Evolutionary conservation across 2,888 invertebrate genomes (phyloP), one percentile per base, ranked within the genome.

Genomic region (Clanis bilineata): DNA sequence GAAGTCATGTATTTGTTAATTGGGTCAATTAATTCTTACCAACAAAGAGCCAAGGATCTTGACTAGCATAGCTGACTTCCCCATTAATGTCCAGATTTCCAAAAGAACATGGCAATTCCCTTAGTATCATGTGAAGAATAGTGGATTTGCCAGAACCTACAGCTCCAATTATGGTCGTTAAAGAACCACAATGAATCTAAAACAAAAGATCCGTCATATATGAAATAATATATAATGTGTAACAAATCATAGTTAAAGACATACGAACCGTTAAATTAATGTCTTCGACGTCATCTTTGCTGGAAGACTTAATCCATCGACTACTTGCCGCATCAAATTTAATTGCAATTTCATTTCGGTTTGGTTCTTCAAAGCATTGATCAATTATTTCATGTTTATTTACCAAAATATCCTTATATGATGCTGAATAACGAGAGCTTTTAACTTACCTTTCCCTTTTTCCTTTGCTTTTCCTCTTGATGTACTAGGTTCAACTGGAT

Each of bases 31-130:
- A 21, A 23, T n/a, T n/a, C 87, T 70, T 72, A 89, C 91, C 95
- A 90, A 74, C 94, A 72, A 96, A 96, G 6, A 96, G 88, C 97
- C 98, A 98, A 0, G 98, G 95, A 70, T 97, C 95, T 76, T 97
- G 97, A 41, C 96, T 94, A 0, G 96, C 95, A 75, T 97, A 98
- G 25, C 95, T 95, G 0, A 95, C 77, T 55, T 86, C 90, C 3
- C 97, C 97, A 23, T 89, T 86, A 0, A 95, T 90, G 18, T 89
- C 80, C 15, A 94, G 77, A 23, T 73, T 93, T 72, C 98, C 97
- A 22, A 83, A 78, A 1, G 85, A 83, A 39, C 95, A 87, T 0
- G 96, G 95, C 36, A 98, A 85, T 84, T 98, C 98, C 55, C 94
- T 94, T 4, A 98, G 88, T 23, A 97, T 88, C 72, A 95, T 93